A percentile compares a stretch with the other conserved stretches of the same genome.
phyloP scores from a whole-genome alignment of 2,888 invertebrate species.

The Sesamia inferens region DNA sequence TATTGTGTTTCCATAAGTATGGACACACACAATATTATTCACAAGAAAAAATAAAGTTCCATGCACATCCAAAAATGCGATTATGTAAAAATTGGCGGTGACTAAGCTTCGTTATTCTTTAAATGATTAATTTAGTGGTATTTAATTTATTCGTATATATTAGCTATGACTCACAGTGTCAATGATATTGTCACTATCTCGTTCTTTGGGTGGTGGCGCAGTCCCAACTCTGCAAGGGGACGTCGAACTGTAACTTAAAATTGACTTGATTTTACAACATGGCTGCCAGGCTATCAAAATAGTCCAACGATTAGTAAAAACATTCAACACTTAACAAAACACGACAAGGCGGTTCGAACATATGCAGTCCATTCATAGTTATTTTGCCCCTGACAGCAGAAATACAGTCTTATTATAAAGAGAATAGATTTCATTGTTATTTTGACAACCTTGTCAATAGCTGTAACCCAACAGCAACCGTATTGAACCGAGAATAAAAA shows the following conservation, averaged over 20 bases:
- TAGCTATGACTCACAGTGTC: constrained; percentile 67
- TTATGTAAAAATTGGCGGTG: background rate
- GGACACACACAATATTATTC: too few species aligned
- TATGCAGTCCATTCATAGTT: background rate
- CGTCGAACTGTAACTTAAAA: constrained; percentile 87
- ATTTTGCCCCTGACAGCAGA: background rate
- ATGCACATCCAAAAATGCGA: constrained; percentile 41
- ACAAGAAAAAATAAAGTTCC: background rate
- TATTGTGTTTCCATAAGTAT: background rate
- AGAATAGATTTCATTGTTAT: too few species aligned
- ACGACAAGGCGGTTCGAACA: background rate
- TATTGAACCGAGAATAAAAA: background rate
- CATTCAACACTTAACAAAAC: background rate
- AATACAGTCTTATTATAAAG: too few species aligned
- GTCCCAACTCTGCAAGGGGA: constrained; percentile 90
- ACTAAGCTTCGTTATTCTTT: background rate
- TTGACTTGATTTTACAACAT: constrained; percentile 24
- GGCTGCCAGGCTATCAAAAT: background rate
- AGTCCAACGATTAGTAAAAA: background rate
- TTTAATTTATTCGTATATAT: background rate
- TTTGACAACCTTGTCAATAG: too few species aligned
- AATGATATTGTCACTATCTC: constrained; percentile 71
- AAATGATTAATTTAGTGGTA: background rate
- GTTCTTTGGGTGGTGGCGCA: constrained; percentile 82
- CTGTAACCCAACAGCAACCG: background rate